phyloP scores from a whole-genome alignment of 2,888 invertebrate genomes.

The Marronus borbonicus region DNA sequence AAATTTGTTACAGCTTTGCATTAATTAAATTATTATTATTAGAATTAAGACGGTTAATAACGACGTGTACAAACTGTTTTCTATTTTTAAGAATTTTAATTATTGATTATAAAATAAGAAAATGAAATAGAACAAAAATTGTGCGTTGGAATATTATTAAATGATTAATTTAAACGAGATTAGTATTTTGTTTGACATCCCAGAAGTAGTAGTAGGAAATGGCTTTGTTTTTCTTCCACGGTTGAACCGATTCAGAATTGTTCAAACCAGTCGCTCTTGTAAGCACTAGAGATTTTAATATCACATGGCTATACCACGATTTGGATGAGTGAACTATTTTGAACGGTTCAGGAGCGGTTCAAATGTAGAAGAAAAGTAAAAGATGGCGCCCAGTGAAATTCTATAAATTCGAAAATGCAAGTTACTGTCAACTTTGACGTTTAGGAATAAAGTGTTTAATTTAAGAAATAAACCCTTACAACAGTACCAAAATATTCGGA shows the following conservation, averaged over 20 bases:
- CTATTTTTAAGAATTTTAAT: conserved; percentile 52
- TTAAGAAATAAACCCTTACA: conserved; percentile 1
- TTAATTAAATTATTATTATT: conserved; percentile 41
- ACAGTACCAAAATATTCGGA: too few species aligned
- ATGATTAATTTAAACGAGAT: conserved; percentile 9
- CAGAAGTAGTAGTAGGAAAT: too few species aligned
- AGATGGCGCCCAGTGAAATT: background rate
- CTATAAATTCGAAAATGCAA: background rate
- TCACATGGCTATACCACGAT: too few species aligned
- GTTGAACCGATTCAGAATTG: too few species aligned
- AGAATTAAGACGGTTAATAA: conserved; percentile 40
- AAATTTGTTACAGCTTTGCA: conserved; percentile 41
- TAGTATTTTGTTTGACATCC: background rate
- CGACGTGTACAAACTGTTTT: conserved; percentile 51
- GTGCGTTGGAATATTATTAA: conserved; percentile 36
- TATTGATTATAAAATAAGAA: conserved; percentile 44
- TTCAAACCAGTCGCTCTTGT: too few species aligned
- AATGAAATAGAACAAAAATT: conserved; percentile 31
- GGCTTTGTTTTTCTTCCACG: background rate
- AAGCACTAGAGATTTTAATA: too few species aligned
- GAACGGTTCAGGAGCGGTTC: too few species aligned
- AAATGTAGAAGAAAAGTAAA: too few species aligned
- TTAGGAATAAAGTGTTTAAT: background rate
- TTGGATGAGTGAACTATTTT: too few species aligned
- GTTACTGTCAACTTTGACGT: conserved; percentile 6